These are phyloP conservation scores for Eristalis arbustorum DNA, from an alignment of 2,888 invertebrate species.

Conservation along the genomic window DNA sequence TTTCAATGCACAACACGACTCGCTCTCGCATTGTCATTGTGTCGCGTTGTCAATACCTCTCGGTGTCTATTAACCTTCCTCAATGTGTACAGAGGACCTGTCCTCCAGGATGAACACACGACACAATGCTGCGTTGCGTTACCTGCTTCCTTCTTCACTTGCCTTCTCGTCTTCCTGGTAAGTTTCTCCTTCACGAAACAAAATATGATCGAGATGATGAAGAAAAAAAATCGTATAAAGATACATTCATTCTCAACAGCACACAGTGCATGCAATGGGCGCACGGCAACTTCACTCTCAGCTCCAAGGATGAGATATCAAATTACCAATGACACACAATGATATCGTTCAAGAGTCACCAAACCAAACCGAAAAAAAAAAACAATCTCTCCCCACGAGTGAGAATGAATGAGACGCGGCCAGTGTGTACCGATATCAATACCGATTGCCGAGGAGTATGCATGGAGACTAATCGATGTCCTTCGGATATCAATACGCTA, in stretches of 20 bases:
- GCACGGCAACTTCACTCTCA: background rate
- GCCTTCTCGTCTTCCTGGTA: constrained; percentile 18
- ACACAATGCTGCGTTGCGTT: constrained; percentile 2
- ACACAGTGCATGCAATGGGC: background rate
- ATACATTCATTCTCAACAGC: background rate
- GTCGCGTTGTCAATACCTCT: background rate
- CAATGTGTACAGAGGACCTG: background rate
- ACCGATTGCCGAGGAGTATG: background rate
- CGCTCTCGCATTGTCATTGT: background rate
- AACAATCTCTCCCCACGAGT: too few relatives aligned
- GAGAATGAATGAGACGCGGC: background rate
- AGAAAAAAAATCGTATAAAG: background rate
- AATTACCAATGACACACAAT: constrained; percentile 53
- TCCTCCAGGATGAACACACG: constrained; percentile 5
- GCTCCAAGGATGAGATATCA: constrained; percentile 37
- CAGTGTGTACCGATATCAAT: background rate
- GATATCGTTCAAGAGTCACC: constrained; percentile 43
- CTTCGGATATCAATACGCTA: constrained; percentile 60
- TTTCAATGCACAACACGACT: too few relatives aligned
- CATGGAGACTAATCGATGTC: constrained; percentile 52
- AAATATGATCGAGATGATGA: background rate
- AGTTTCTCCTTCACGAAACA: constrained; percentile 2
- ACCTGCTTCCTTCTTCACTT: constrained; percentile 23
- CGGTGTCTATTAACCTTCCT: background rate
- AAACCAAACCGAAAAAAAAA: background rate